phyloP scores from a whole-genome alignment of 1,140 invertebrate genomes.

The Palaemon carinicauda region DNA sequence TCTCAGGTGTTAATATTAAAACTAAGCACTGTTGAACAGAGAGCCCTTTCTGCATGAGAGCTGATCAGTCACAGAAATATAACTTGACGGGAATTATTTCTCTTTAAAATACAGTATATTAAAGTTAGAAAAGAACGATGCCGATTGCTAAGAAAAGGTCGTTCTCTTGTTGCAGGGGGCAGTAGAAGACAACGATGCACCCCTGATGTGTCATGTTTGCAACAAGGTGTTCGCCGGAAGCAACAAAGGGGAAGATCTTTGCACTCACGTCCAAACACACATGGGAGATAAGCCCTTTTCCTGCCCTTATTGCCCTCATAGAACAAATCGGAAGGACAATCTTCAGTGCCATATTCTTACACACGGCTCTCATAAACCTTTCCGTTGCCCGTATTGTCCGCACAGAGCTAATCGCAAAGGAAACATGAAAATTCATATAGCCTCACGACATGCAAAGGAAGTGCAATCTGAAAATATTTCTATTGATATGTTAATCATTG shows the following conservation, averaged over 20 bases:
- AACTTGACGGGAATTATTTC: too few species aligned
- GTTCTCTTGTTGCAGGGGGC: conserved; percentile 55
- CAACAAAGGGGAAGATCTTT: conserved; percentile 57
- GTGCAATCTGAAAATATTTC: too few species aligned
- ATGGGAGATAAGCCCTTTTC: conserved; percentile 88
- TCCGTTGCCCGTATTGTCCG: conserved; percentile 81
- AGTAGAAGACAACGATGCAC: conserved; percentile 41
- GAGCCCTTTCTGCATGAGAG: too few species aligned
- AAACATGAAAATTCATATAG: conserved; percentile 52
- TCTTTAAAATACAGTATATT: too few species aligned
- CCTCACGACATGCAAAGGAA: conserved; percentile 2
- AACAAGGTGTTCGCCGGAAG: conserved; percentile 55
- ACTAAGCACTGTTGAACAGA: too few species aligned
- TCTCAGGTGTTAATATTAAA: too few species aligned
- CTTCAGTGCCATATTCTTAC: conserved; percentile 59
- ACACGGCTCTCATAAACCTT: conserved; percentile 87
- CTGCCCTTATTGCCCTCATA: conserved; percentile 76
- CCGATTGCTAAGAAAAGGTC: conserved; percentile 46
- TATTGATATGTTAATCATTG: too few species aligned
- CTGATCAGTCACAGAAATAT: too few species aligned
- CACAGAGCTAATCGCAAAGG: conserved; percentile 52
- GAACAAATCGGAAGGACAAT: conserved; percentile 77
- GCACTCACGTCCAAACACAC: conserved; percentile 67
- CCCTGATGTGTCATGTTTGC: conserved; percentile 56
- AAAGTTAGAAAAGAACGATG: not conserved